Conservation (phyloP, 2,888 invertebrate species). For the Gortyna flavago region DNA sequence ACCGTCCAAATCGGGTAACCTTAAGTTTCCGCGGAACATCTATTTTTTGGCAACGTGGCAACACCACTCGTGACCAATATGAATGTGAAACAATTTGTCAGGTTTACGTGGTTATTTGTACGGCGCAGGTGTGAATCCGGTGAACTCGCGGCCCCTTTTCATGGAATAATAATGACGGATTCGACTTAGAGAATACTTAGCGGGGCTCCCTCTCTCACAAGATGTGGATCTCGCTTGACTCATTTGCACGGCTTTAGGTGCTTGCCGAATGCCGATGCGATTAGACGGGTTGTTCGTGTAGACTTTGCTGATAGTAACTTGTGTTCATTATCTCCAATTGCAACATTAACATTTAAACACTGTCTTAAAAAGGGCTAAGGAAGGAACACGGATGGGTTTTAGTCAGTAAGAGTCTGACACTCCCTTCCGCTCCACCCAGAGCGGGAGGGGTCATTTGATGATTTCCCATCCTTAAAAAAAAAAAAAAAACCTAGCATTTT, state of each 20-base stretch:
- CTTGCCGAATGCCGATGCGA: conserved; percentile 66
- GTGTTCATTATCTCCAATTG: background rate
- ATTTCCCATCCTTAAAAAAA: too few relatives aligned
- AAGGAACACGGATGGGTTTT: too few relatives aligned
- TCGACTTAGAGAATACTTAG: conserved; percentile 84
- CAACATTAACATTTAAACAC: conserved; percentile 10
- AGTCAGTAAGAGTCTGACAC: too few relatives aligned
- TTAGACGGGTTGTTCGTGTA: conserved; percentile 32
- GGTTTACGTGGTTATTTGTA: conserved; percentile 88
- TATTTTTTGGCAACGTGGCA: conserved; percentile 77
- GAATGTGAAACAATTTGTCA: conserved; percentile 88
- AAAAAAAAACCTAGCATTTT: background rate
- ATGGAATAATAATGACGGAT: conserved; percentile 87
- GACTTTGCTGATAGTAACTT: conserved; percentile 9
- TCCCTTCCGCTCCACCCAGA: too few relatives aligned
- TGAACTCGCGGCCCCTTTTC: conserved; percentile 75
- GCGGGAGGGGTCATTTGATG: too few relatives aligned
- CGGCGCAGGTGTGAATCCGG: conserved; percentile 82
- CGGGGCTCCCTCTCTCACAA: conserved; percentile 62
- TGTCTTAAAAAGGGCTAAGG: too few relatives aligned
- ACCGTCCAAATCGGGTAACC: conserved; percentile 70
- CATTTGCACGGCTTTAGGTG: conserved; percentile 76
- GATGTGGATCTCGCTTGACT: conserved; percentile 70
- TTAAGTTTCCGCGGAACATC: conserved; percentile 69
- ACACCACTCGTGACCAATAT: conserved; percentile 81